Evolutionary conservation across 2,888 invertebrate genomes (phyloP).

Genomic region (Lycia hirtaria): DNA sequence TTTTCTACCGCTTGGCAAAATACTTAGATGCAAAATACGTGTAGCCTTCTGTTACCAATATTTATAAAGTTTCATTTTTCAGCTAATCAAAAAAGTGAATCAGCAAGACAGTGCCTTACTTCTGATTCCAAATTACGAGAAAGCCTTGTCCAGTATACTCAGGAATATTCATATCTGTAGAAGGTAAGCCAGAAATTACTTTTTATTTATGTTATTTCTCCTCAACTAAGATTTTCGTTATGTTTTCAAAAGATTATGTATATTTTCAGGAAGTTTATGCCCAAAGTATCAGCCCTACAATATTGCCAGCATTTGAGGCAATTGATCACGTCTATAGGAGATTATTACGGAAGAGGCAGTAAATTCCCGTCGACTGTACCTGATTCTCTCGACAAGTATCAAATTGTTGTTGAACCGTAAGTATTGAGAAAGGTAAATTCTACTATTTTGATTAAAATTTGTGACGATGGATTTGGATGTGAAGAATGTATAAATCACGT

Average conservation of each 20-base stretch:
- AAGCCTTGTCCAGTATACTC: constrained; percentile 93
- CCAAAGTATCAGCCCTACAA: constrained; percentile 93
- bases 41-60: not conserved
- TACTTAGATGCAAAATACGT: no score
- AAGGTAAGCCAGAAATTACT: constrained; percentile 79
- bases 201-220: constrained; percentile 13
- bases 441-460: no score
- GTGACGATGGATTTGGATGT: no score
- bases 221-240: not conserved
- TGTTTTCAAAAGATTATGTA: constrained; percentile 44
- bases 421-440: constrained; percentile 54
- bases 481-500: no score
- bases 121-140: constrained; percentile 93
- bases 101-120: constrained; percentile 90
- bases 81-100: constrained; percentile 93
- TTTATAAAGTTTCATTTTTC: constrained; percentile 51
- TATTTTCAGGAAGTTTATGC: constrained; percentile 93
- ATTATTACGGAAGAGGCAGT: constrained; percentile 81
- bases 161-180: constrained; percentile 93
- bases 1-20: no score
- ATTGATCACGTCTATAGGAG: constrained; percentile 93
- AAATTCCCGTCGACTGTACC: constrained; percentile 91
- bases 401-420: constrained; percentile 96
- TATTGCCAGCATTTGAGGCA: constrained; percentile 94
- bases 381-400: constrained; percentile 88